Conservation (phyloP, 2,888 invertebrate species). For the Scaptomyza reducta region DNA sequence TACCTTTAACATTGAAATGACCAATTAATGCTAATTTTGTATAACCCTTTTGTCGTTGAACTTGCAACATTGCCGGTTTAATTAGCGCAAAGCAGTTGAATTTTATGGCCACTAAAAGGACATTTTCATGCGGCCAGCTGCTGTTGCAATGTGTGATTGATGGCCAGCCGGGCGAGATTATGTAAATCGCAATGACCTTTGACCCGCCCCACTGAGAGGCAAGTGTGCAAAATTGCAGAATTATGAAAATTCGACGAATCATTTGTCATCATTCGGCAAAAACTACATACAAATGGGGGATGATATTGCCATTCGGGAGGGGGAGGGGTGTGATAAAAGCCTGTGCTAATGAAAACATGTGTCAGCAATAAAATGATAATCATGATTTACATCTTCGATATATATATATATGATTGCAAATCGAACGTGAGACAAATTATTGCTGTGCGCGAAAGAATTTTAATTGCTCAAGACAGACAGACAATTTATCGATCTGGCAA, state of each 20-base stretch:
- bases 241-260: slow-evolving; percentile 70
- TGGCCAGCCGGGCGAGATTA: slow-evolving; percentile 49
- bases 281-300: slow-evolving; percentile 17
- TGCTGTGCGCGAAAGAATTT: slow-evolving; percentile 17
- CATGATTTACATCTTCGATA: slow-evolving; percentile 80
- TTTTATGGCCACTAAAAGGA: slow-evolving; percentile 1
- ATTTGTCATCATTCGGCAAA: slow-evolving; percentile 64
- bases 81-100: slow-evolving; percentile 59
- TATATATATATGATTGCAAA: slow-evolving; percentile 21
- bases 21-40: slow-evolving; percentile 73
- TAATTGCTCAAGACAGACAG: slow-evolving; percentile 45
- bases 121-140: slow-evolving; percentile 39
- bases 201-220: slow-evolving; percentile 54
- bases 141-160: slow-evolving; percentile 62
- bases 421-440: slow-evolving; percentile 54
- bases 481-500: slow-evolving; percentile 44
- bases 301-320: not conserved
- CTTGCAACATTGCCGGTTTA: slow-evolving; percentile 49
- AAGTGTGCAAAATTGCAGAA: slow-evolving; percentile 76
- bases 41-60: slow-evolving; percentile 59
- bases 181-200: slow-evolving; percentile 73
- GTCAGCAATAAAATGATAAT: slow-evolving; percentile 83
- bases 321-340: not conserved
- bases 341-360: slow-evolving; percentile 75
- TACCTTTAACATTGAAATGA: slow-evolving; percentile 45